Percentiles rank a stretch among this genome's conserved stretches.
Conservation (phyloP, 2,888 invertebrate genomes). For the Elysia crispata region DNA sequence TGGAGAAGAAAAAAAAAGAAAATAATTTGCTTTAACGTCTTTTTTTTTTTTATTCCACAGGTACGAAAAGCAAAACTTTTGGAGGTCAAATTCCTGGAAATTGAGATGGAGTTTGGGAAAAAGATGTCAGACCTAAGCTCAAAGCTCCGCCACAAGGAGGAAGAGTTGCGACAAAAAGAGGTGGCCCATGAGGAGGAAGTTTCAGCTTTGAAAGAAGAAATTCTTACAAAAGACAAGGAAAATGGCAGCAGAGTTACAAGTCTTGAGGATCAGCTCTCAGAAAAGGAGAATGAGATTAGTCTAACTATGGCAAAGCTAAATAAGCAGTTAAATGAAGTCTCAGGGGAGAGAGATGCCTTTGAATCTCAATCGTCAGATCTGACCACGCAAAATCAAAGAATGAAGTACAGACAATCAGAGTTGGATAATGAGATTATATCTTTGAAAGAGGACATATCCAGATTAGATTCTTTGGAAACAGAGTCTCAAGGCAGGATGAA, state of each 20-base stretch:
- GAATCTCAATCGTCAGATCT: conserved; percentile 34
- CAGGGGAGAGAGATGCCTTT: conserved; percentile 56
- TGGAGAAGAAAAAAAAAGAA: too few relatives aligned
- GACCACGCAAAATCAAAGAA: conserved; percentile 5
- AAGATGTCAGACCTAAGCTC: conserved; percentile 44
- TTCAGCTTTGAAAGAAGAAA: conserved; percentile 13
- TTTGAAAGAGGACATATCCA: conserved; percentile 35
- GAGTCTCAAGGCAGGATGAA: conserved; percentile 29
- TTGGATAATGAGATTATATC: conserved; percentile 27
- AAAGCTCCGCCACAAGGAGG: conserved; percentile 52
- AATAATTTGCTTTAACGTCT: neutral
- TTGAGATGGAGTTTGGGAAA: conserved; percentile 46
- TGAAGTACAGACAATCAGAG: conserved; percentile 35
- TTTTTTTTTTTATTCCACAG: conserved; percentile 5
- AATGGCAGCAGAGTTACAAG: conserved; percentile 27
- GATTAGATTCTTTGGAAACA: conserved; percentile 32
- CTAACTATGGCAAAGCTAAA: conserved; percentile 55
- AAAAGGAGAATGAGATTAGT: conserved; percentile 55
- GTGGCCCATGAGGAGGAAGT: conserved; percentile 34
- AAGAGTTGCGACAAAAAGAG: conserved; percentile 44
- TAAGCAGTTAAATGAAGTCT: conserved; percentile 58
- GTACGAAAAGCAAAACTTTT: conserved; percentile 41
- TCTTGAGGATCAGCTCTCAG: conserved; percentile 47
- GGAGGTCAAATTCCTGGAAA: conserved; percentile 38
- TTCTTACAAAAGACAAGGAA: conserved; percentile 39